These are phyloP conservation scores for Cossypha dichroa DNA, from an alignment of 2,797 vertebrate genomes.

Conservation along the genomic window DNA sequence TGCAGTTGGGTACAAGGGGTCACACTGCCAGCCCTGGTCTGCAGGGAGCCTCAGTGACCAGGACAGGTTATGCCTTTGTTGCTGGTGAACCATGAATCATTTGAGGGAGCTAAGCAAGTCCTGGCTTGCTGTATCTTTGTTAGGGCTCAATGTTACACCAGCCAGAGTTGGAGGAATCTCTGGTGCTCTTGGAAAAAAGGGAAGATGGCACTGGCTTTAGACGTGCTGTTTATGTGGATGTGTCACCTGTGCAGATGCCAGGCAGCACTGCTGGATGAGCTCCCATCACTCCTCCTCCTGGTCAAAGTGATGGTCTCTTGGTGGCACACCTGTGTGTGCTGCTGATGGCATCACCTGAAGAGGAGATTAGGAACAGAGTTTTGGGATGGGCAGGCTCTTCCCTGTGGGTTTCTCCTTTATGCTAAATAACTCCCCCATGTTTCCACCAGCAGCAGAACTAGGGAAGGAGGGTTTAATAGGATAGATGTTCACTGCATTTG, in stretches of 20 bases:
- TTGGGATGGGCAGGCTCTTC: background rate
- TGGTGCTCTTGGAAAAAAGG: background rate
- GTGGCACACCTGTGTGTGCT: background rate
- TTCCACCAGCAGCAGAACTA: background rate
- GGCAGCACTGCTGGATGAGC: background rate
- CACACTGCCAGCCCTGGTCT: background rate
- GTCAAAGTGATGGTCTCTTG: background rate
- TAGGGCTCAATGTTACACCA: background rate
- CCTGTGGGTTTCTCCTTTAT: background rate
- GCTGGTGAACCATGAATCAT: background rate
- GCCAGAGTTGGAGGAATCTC: background rate
- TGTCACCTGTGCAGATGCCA: background rate
- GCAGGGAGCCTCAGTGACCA: background rate
- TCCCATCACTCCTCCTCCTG: background rate
- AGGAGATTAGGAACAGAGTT: background rate
- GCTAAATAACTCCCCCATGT: background rate
- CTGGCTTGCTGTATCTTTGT: background rate
- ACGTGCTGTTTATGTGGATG: accelerated
- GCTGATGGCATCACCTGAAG: background rate
- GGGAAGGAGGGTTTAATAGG: background rate
- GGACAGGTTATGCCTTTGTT: background rate
- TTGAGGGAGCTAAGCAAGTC: background rate
- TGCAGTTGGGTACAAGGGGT: background rate
- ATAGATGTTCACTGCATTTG: background rate
- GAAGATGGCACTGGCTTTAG: background rate